phyloP scores from a whole-genome alignment of 2,888 invertebrate species.

The Lydus trimaculatus region DNA sequence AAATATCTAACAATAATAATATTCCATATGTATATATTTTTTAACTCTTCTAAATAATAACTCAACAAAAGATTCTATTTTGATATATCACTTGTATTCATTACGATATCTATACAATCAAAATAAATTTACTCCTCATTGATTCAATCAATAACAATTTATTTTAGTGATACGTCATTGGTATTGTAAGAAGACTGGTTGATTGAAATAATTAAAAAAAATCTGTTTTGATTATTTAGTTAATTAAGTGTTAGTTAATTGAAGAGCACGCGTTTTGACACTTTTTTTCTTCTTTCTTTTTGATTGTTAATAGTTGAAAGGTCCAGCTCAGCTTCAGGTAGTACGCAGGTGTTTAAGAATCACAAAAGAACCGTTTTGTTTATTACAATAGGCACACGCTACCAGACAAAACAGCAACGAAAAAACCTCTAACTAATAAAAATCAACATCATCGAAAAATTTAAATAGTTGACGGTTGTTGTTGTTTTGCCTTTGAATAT shows the following conservation, averaged over 20 bases:
- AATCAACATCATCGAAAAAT: background rate
- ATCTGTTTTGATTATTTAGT: background rate
- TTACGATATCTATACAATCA: background rate
- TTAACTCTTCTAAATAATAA: background rate
- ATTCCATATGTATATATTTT: background rate
- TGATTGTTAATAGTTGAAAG: constrained; percentile 6
- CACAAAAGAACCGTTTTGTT: constrained; percentile 18
- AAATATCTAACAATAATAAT: constrained; percentile 12
- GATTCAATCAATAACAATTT: constrained; percentile 8
- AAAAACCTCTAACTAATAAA: constrained; percentile 7
- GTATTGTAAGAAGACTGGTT: background rate
- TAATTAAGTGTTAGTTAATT: constrained; percentile 13
- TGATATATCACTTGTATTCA: background rate
- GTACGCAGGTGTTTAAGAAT: constrained; percentile 22
- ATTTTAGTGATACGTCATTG: background rate
- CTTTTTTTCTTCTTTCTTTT: constrained; percentile 15
- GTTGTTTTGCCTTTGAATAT: background rate
- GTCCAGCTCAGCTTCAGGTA: constrained; percentile 31
- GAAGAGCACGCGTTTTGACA: constrained; percentile 24
- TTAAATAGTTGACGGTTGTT: background rate
- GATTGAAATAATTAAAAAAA: constrained; percentile 1
- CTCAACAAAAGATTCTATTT: background rate
- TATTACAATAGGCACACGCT: constrained; percentile 30
- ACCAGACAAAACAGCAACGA: constrained; percentile 16
- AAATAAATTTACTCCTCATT: background rate